phyloP scores from a whole-genome alignment of 2,113 vertebrate species.

The Rana temporaria region DNA sequence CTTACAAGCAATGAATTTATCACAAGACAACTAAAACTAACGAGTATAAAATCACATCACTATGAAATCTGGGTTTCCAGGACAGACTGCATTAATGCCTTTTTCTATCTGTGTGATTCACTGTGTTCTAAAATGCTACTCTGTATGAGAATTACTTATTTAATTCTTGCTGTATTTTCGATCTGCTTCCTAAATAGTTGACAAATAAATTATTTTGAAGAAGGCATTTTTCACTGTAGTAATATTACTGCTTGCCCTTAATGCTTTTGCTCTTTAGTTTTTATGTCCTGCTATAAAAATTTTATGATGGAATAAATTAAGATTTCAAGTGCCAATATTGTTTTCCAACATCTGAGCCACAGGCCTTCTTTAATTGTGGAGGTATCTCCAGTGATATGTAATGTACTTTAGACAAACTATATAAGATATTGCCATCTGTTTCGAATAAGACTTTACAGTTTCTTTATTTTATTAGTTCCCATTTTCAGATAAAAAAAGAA shows the following conservation, averaged over 20 bases:
- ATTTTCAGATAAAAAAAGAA: slow-evolving; percentile 14
- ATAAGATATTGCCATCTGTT: slow-evolving; percentile 65
- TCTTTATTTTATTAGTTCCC: background rate
- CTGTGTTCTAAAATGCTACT: slow-evolving; percentile 27
- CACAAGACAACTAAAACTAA: too few species aligned
- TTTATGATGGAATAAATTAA: slow-evolving; percentile 71
- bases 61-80: background rate
- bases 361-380: slow-evolving; percentile 66
- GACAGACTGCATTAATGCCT: background rate
- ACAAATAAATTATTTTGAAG: slow-evolving; percentile 62
- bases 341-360: slow-evolving; percentile 64
- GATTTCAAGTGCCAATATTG: slow-evolving; percentile 68
- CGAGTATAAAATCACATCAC: too few species aligned
- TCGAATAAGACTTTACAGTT: slow-evolving; percentile 42
- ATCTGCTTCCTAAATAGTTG: slow-evolving; percentile 54
- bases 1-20: too few species aligned
- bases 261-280: slow-evolving; percentile 65
- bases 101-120: slow-evolving; percentile 17
- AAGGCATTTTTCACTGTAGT: slow-evolving; percentile 66
- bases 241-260: slow-evolving; percentile 60
- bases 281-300: slow-evolving; percentile 68
- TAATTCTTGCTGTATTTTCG: slow-evolving; percentile 35
- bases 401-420: slow-evolving; percentile 60
- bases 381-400: slow-evolving; percentile 29
- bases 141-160: slow-evolving; percentile 39